A percentile compares a stretch with the other conserved stretches of the same genome.
Conservation (phyloP, 1,140 invertebrate species). For the Sarcophaga peregrina region DNA sequence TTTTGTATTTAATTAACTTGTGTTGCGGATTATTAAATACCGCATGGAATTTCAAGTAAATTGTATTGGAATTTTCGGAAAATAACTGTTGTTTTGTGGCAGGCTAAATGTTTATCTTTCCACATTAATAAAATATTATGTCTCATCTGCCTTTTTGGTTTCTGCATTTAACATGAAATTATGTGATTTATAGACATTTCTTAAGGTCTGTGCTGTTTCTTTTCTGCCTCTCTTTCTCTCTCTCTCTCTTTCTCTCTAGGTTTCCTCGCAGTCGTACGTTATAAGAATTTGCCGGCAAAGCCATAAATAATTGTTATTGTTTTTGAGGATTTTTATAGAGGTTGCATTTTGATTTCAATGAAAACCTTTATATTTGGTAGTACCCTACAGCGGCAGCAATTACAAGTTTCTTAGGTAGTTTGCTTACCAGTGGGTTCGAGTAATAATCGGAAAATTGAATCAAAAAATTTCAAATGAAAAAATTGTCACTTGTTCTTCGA, state of each 20-base stretch:
- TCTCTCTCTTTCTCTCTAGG: too few species aligned
- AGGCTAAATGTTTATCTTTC: neutral
- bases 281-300: conserved; percentile 62
- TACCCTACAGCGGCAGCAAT: neutral
- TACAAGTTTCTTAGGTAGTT: too few species aligned
- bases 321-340: conserved; percentile 45
- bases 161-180: conserved; percentile 44
- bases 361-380: neutral
- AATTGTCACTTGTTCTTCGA: too few species aligned
- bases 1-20: neutral
- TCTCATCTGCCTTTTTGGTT: conserved; percentile 24
- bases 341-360: neutral
- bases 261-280: neutral
- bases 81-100: conserved; percentile 20
- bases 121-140: conserved; percentile 24
- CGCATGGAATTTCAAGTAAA: neutral
- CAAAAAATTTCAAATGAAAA: too few species aligned
- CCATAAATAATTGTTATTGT: conserved; percentile 63
- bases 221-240: neutral
- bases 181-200: conserved; percentile 65
- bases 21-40: neutral
- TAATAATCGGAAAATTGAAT: too few species aligned
- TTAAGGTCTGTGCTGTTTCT: conserved; percentile 22
- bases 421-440: too few species aligned
- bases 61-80: neutral